Evolutionary conservation across 2,888 invertebrate genomes (phyloP).

Genomic region (Psylliodes chrysocephalus): DNA sequence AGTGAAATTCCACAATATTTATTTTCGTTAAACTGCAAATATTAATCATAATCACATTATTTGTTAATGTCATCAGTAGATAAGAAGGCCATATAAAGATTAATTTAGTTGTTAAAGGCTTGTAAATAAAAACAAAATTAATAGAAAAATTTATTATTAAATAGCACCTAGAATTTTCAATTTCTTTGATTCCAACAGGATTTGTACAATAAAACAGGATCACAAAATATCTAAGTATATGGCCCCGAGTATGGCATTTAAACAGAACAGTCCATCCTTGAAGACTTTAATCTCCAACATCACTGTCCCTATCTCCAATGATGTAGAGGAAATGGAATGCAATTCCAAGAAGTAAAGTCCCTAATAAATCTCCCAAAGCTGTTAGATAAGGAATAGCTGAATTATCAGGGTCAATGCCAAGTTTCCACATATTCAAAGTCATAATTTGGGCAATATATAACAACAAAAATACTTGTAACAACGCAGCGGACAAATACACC

Average conservation of each 20-base stretch:
- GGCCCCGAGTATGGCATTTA: conserved; percentile 42
- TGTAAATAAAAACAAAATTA: conserved; percentile 1
- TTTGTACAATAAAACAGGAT: conserved; percentile 36
- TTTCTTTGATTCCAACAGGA: conserved; percentile 31
- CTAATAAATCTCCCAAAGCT: conserved; percentile 88
- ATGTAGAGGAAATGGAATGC: conserved; percentile 79
- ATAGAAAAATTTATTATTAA: conserved; percentile 25
- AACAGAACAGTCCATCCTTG: conserved; percentile 11
- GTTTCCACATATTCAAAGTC: conserved; percentile 85
- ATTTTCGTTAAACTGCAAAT: background rate
- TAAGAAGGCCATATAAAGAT: background rate
- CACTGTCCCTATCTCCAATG: conserved; percentile 80
- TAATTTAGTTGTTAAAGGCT: background rate
- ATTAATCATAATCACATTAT: background rate
- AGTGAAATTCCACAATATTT: background rate
- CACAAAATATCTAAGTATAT: conserved; percentile 40
- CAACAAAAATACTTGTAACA: conserved; percentile 71
- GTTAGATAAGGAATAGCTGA: conserved; percentile 91
- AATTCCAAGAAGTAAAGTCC: conserved; percentile 80
- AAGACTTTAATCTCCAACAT: conserved; percentile 73
- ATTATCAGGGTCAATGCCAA: conserved; percentile 87
- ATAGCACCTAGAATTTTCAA: conserved; percentile 34
- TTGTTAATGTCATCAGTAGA: background rate
- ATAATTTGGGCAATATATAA: conserved; percentile 84
- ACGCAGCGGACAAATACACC: conserved; percentile 67